Evolutionary conservation across 53 echinoderm and acorn worm genomes (phyloP).

Genomic region (Patiria pectinifera): DNA sequence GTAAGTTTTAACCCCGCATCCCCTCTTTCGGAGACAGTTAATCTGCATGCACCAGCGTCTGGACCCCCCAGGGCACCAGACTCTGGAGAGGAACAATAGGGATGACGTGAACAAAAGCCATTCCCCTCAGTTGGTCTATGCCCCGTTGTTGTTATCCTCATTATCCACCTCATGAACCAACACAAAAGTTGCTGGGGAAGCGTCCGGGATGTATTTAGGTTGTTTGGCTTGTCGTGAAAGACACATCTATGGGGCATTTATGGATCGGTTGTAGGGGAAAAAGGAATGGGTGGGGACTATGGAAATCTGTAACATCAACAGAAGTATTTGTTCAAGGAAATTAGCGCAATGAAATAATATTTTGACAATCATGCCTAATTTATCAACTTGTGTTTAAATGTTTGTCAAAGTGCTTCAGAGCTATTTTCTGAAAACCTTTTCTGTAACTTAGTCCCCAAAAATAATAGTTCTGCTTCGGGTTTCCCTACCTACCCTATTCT

Average conservation of each 20-base stretch:
- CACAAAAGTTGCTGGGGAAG: conserved; percentile 37
- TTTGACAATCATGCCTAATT: too few species aligned
- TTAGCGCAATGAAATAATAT: neutral
- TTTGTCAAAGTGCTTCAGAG: too few species aligned
- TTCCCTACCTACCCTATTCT: too few species aligned
- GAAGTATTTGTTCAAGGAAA: neutral
- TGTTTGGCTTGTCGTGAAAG: conserved; percentile 20
- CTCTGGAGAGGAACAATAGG: neutral
- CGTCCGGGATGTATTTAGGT: neutral
- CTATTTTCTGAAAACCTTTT: too few species aligned
- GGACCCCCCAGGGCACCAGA: conserved; percentile 4
- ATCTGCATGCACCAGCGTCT: neutral
- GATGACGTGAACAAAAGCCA: conserved; percentile 9
- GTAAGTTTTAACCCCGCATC: neutral
- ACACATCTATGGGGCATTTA: neutral
- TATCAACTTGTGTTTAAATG: too few species aligned
- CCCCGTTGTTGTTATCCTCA: neutral
- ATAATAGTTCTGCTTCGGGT: too few species aligned
- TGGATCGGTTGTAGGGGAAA: conserved; percentile 14
- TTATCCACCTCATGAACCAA: conserved; percentile 29
- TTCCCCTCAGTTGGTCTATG: neutral
- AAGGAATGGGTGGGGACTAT: neutral
- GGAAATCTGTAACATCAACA: conserved; percentile 20
- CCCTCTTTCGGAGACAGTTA: neutral
- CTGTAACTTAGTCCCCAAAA: too few species aligned